Base-by-base conservation (phyloP, 2,113 vertebrate genomes). In the Pangasianodon hypophthalmus region DNA sequence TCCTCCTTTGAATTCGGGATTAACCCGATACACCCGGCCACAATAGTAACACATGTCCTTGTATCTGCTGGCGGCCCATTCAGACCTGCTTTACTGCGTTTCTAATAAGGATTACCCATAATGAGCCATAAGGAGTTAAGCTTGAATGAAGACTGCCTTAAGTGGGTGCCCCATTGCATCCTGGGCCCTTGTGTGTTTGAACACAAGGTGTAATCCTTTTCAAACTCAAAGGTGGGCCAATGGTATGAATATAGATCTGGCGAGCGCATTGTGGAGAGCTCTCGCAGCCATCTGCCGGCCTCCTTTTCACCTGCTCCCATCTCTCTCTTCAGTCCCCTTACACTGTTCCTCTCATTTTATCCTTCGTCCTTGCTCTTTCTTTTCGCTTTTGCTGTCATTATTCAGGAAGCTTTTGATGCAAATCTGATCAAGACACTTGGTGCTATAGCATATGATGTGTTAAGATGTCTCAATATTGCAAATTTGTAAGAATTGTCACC, bases 21-120 rank as follows among this genome's bases (percentile, higher is more conserved):
- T 96, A 96, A 94, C 95, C 95, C 89, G 79, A 95, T 95, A 93
- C 93, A 93, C 90, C 91, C 89, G 93, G 86, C 88, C 69, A 95
- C 96, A 96, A 96, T 94, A 87, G 93, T 92, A 94, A 93, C 94
- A 94, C 96, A 95, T 95, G 95, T 95, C 94, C 94, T 94, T 37
- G 96, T 96, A 96, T 97, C 96, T 96, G 95, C 95, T 95, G 96
- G 96, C 94, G 94, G 96, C 96, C 97, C 97, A 92, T 94, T 93
- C 92, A 91, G 92, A 94, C 93, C 94, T 94, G 93, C 90, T 83
- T 92, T 91, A 92, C 91, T 92, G 86, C 93, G 93, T 92, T 92
- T 94, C 93, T 95, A 96, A 96, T 96, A 95, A 95, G 95, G 96
- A 96, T 96, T 96, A 96, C 93, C 89, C 83, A 86, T 93, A 91